Evolutionary conservation across 2,113 vertebrate genomes (phyloP).

Genomic region (Psilopogon haemacephalus): DNA sequence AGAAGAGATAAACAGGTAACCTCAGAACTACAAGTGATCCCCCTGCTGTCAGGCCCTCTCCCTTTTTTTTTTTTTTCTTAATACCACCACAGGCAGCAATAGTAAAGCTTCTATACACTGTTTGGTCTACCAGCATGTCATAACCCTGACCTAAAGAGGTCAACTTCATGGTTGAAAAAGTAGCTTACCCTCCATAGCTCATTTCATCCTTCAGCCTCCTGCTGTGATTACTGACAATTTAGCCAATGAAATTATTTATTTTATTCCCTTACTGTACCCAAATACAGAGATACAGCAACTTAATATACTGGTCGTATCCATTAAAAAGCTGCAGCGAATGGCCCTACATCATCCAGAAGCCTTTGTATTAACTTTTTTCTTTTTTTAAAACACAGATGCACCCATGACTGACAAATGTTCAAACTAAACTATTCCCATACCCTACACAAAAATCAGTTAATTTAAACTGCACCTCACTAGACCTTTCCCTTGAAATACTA

Average conservation of each 20-base stretch:
- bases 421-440: background rate
- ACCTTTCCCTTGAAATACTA: background rate
- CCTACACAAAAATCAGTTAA: background rate
- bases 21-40: background rate
- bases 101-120: background rate
- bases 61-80: background rate
- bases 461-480: background rate
- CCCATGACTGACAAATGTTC: background rate
- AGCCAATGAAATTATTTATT: conserved; percentile 40
- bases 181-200: conserved; percentile 27
- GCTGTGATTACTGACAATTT: conserved; percentile 54
- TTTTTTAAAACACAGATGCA: background rate
- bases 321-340: background rate
- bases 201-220: conserved; percentile 38
- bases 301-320: background rate
- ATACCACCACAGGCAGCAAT: background rate
- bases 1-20: background rate
- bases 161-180: conserved; percentile 5
- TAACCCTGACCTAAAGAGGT: conserved; percentile 35
- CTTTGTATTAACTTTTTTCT: background rate
- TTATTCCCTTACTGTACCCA: conserved; percentile 14
- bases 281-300: background rate
- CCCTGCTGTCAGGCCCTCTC: too few relatives aligned
- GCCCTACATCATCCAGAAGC: background rate
- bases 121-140: background rate